phyloP scores from a whole-genome alignment of 2,797 vertebrate genomes.

The Aplochiton taeniatus region DNA sequence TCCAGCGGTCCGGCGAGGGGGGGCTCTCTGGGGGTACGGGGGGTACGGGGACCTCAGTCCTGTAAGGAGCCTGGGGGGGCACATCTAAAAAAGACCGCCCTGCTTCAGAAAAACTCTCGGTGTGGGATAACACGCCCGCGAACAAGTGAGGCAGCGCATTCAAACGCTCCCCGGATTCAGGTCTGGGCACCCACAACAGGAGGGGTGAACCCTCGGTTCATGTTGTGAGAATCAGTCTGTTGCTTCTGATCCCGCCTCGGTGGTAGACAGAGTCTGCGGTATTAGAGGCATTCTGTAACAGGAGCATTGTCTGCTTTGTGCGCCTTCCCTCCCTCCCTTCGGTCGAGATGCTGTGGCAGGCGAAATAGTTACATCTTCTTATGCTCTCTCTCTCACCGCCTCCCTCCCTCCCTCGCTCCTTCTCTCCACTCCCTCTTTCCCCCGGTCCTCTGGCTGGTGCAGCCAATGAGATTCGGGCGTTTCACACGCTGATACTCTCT shows the following conservation, averaged over 20 bases:
- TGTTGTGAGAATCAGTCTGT: conserved; percentile 21
- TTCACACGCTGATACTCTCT: conserved; percentile 47
- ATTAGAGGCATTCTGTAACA: conserved; percentile 10
- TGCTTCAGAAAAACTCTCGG: conserved; percentile 17
- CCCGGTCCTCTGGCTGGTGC: conserved; percentile 58
- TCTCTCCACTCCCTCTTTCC: conserved; percentile 39
- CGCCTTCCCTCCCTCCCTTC: conserved; percentile 26
- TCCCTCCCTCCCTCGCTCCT: conserved; percentile 18
- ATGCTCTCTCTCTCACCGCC: conserved; percentile 36
- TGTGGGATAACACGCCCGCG: no score
- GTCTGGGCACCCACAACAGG: conserved; percentile 9
- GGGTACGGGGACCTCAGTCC: conserved; percentile 39
- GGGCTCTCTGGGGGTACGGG: conserved; percentile 40
- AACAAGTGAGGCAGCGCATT: conserved; percentile 20
- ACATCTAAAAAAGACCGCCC: conserved; percentile 53
- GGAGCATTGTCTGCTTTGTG: conserved; percentile 4
- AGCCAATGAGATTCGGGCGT: conserved; percentile 69
- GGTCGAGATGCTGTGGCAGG: conserved; percentile 52
- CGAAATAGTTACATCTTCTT: conserved; percentile 64
- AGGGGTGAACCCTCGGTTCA: conserved; percentile 24
- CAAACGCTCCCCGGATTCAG: conserved; percentile 32
- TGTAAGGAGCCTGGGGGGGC: conserved; percentile 26
- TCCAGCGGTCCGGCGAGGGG: conserved; percentile 17
- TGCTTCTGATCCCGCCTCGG: conserved; percentile 22
- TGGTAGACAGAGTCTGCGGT: conserved; percentile 23